Conservation (phyloP, 2,797 vertebrate species). For the Gastrophryne carolinensis region DNA sequence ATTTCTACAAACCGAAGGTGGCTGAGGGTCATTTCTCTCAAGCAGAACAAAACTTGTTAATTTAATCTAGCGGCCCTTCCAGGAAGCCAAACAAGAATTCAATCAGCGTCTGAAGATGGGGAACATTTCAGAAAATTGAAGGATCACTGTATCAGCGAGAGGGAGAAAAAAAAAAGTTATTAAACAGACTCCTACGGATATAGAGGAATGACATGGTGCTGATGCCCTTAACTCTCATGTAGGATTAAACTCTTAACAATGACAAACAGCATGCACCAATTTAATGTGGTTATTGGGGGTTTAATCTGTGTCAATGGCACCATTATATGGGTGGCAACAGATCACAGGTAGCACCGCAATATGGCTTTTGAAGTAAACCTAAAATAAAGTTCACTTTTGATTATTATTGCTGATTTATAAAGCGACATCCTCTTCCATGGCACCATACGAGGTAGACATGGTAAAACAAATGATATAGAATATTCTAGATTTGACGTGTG, state of each 20-base stretch:
- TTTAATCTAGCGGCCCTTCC: slow-evolving; percentile 72
- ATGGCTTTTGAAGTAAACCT: too few species aligned
- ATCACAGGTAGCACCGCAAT: too few species aligned
- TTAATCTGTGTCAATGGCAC: too few species aligned
- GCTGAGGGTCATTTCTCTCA: slow-evolving; percentile 64
- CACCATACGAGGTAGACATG: too few species aligned
- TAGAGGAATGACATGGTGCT: slow-evolving; percentile 39
- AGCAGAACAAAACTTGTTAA: slow-evolving; percentile 71
- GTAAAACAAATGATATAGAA: too few species aligned
- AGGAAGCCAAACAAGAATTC: slow-evolving; percentile 71
- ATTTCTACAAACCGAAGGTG: slow-evolving; percentile 73
- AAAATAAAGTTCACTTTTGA: too few species aligned
- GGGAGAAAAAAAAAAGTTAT: slow-evolving; percentile 60
- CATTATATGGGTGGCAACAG: too few species aligned
- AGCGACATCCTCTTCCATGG: too few species aligned
- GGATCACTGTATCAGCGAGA: slow-evolving; percentile 63
- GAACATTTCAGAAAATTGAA: slow-evolving; percentile 69
- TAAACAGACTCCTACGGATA: slow-evolving; percentile 47
- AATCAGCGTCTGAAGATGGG: slow-evolving; percentile 69
- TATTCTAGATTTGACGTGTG: too few species aligned
- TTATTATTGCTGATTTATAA: too few species aligned
- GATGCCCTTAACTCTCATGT: neutral
- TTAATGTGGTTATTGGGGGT: too few species aligned
- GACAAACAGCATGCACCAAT: too few species aligned
- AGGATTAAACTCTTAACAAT: neutral